phyloP scores from a whole-genome alignment of 2,113 vertebrate genomes.

The Seriola quinqueradiata region DNA sequence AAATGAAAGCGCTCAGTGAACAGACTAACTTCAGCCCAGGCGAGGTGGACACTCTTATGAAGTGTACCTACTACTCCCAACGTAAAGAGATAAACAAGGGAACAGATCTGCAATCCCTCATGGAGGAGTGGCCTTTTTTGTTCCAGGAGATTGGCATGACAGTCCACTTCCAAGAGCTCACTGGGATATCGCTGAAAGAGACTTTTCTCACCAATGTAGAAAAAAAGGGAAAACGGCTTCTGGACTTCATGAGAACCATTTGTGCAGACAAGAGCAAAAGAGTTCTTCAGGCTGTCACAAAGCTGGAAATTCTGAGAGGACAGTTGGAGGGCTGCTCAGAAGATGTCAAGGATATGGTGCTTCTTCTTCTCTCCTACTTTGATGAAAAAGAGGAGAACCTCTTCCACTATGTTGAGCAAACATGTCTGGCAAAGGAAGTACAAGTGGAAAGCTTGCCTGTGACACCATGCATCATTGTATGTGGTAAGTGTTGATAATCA shows the following conservation, averaged over 20 bases:
- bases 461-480: too few species aligned
- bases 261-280: constrained; percentile 53
- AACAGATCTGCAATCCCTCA: too few species aligned
- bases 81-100: constrained; percentile 15
- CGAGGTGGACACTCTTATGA: constrained; percentile 32
- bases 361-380: constrained; percentile 37
- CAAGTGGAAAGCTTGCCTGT: too few species aligned
- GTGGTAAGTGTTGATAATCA: too few species aligned
- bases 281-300: constrained; percentile 42
- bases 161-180: constrained; percentile 58
- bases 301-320: constrained; percentile 27
- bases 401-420: too few species aligned
- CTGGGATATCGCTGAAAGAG: constrained; percentile 49
- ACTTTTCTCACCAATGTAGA: constrained; percentile 17
- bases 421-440: too few species aligned
- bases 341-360: constrained; percentile 49
- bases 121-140: constrained; percentile 35
- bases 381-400: too few species aligned
- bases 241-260: constrained; percentile 46
- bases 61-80: constrained; percentile 57
- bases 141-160: constrained; percentile 43
- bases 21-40: constrained; percentile 15
- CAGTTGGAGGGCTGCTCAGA: constrained; percentile 38
- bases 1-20: constrained; percentile 38
- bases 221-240: constrained; percentile 52